phyloP scores from a whole-genome alignment of 1,140 invertebrate species.

The Harpegnathos saltator region DNA sequence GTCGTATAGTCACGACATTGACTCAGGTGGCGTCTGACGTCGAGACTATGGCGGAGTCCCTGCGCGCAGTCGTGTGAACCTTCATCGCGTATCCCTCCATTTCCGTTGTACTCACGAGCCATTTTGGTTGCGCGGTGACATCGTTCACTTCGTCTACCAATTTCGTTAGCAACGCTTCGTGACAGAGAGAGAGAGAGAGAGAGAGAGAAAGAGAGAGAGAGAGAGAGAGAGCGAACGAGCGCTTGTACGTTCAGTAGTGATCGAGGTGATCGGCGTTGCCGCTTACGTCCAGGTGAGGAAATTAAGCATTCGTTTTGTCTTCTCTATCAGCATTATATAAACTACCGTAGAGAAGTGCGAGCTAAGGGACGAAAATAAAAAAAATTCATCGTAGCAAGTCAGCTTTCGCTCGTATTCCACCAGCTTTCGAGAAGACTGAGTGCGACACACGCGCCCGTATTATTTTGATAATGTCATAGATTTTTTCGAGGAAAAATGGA shows the following conservation, averaged over 20 bases:
- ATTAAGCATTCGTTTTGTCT: neutral
- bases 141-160: conserved; percentile 72
- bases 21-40: conserved; percentile 49
- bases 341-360: neutral
- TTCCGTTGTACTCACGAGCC: conserved; percentile 72
- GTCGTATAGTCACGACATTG: neutral
- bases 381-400: no score
- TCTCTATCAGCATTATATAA: neutral
- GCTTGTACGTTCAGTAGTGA: conserved; percentile 30
- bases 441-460: no score
- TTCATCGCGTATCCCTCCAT: conserved; percentile 65
- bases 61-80: conserved; percentile 65
- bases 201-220: no score
- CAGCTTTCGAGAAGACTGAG: no score
- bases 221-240: neutral
- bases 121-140: conserved; percentile 63
- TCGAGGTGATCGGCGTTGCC: conserved; percentile 32
- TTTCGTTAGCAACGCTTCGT: conserved; percentile 47
- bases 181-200: no score
- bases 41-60: conserved; percentile 56
- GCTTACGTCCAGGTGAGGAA: conserved; percentile 71
- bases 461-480: no score
- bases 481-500: no score
- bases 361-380: neutral
- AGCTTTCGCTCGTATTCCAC: no score